Evolutionary conservation across 2,113 vertebrate genomes (phyloP).

Genomic region (Upupa epops): DNA sequence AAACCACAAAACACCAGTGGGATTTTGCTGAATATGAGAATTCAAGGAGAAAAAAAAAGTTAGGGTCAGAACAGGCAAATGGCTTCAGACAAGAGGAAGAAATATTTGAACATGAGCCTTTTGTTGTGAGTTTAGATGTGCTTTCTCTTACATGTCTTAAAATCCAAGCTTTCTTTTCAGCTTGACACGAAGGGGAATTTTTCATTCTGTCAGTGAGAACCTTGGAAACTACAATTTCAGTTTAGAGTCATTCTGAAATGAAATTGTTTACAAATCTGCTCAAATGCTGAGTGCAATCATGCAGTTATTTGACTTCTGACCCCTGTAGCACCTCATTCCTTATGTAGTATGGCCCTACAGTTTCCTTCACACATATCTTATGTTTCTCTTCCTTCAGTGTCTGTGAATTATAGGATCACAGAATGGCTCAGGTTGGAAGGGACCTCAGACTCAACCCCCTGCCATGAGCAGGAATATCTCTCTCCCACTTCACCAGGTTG

Average conservation of each 20-base stretch:
- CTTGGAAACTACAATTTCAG: neutral
- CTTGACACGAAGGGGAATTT: neutral
- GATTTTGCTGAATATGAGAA: neutral
- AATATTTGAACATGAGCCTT: neutral
- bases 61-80: neutral
- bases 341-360: neutral
- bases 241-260: neutral
- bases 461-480: too few species aligned
- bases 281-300: neutral
- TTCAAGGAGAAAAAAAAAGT: neutral
- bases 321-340: neutral
- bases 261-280: neutral
- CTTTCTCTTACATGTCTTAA: neutral
- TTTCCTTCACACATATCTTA: neutral
- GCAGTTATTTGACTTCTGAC: neutral
- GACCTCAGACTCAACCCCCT: too few species aligned
- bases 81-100: neutral
- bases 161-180: neutral
- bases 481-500: too few species aligned
- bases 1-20: neutral
- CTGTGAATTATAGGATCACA: neutral
- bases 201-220: neutral
- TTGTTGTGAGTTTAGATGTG: neutral
- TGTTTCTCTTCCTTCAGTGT: fast-evolving
- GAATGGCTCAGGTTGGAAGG: too few species aligned